Evolutionary conservation across 2,797 vertebrate species (phyloP), one percentile per base, ranked within the genome.

Genomic region (Artibeus jamaicensis): DNA sequence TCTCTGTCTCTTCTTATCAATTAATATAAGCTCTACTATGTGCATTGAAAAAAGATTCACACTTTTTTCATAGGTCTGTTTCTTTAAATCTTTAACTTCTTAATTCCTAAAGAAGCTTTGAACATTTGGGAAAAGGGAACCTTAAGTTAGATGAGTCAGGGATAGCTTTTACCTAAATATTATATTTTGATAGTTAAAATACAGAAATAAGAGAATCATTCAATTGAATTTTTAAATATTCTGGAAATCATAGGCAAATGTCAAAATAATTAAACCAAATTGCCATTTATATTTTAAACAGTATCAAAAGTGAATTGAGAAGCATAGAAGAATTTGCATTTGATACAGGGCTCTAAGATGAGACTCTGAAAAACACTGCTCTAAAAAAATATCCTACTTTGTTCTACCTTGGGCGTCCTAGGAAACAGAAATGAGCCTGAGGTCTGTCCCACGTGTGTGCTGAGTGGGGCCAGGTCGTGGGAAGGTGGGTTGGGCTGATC

Each of bases 221-320:
- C 29, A 22, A 68, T 24, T 94, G 34, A 68, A 92, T 15, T 91
- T 87, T 97, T 62, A 91, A 83, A 85, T 14, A n/a, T 46, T 50
- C 39, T 97, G 96, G 85, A 95, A 96, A 70, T 74, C 46, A 76
- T 48, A 82, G 44, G 68, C 86, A 93, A 74, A 84, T 62, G 37
- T 89, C 90, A 94, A 83, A 92, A 55, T 39, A 50, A 86, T 93
- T 76, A 79, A 88, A 87, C 86, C 68, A 21, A 90, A 87, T 24
- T 94, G 16, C 53, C 93, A 67, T 55, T 19, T 97, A 76, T 24
- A 32, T 95, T 98, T 97, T 96, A 82, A 93, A 6, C 48, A 88
- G 14, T 92, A 48, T 93, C 85, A 48, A 39, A 84, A 83, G 53
- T 96, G 21, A 98, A 95, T 4, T 57, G n/a, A 21, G 32, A 83